phyloP scores from a whole-genome alignment of 2,113 vertebrate genomes.

The Limanda limanda region DNA sequence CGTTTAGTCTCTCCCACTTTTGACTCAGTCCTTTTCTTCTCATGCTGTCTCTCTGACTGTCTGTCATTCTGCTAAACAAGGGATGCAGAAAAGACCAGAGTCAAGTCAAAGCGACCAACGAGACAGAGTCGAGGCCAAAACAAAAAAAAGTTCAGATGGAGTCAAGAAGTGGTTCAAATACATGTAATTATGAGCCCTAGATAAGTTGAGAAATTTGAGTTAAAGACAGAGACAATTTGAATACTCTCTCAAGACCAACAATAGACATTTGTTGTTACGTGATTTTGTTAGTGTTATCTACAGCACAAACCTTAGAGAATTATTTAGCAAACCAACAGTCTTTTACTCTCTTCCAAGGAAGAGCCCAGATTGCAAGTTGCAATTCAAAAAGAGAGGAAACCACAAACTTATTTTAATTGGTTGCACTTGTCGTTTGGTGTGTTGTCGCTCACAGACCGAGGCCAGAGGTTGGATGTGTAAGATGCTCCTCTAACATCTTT shows the following conservation, averaged over 20 bases:
- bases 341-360: too few species aligned
- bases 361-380: neutral
- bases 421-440: neutral
- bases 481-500: neutral
- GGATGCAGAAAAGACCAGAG: too few species aligned
- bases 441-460: neutral
- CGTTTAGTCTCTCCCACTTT: neutral
- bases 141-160: neutral
- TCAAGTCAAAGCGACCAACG: too few species aligned
- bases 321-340: too few species aligned
- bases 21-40: neutral
- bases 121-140: neutral
- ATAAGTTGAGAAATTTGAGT: neutral
- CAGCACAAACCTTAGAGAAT: too few species aligned
- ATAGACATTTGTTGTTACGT: neutral
- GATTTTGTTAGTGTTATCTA: too few species aligned
- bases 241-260: neutral
- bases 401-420: slow-evolving; percentile 2
- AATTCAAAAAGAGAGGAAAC: neutral
- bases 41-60: slow-evolving; percentile 5
- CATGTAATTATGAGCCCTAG: neutral
- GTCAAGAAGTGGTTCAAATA: neutral
- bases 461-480: neutral
- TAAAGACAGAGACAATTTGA: neutral
- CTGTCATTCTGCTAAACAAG: neutral